A percentile compares a stretch with the other conserved stretches of the same genome.
Conservation (phyloP, 1,140 invertebrate genomes). For the Drosophila pectinifera region DNA sequence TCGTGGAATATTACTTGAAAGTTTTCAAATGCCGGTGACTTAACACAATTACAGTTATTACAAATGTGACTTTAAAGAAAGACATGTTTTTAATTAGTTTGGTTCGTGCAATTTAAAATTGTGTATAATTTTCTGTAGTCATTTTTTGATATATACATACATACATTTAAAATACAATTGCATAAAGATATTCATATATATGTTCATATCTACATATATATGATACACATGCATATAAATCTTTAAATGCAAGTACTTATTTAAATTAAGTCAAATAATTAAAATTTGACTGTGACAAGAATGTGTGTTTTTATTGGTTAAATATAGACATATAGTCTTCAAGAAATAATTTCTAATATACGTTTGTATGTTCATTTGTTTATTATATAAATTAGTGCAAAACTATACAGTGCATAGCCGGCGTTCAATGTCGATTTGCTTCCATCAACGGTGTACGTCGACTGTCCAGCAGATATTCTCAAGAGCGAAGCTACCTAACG, state of each 20-base stretch:
- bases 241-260: background rate
- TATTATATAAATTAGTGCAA: slow-evolving; percentile 28
- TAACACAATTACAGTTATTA: background rate
- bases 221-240: no score
- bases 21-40: background rate
- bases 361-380: background rate
- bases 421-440: slow-evolving; percentile 12
- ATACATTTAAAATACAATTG: background rate
- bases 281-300: no score
- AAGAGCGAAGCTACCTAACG: background rate
- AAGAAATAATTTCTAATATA: background rate
- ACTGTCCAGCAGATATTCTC: slow-evolving; percentile 1
- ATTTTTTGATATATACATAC: background rate
- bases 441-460: slow-evolving; percentile 3
- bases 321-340: background rate
- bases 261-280: background rate
- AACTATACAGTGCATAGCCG: background rate
- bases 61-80: background rate
- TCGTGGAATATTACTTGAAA: background rate
- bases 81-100: background rate
- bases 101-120: background rate
- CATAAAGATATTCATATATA: background rate
- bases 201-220: background rate
- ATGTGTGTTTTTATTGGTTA: background rate
- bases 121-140: background rate